These are phyloP conservation scores for Standfussiana lucernea DNA, from an alignment of 2,888 invertebrate species.

Conservation along the genomic window DNA sequence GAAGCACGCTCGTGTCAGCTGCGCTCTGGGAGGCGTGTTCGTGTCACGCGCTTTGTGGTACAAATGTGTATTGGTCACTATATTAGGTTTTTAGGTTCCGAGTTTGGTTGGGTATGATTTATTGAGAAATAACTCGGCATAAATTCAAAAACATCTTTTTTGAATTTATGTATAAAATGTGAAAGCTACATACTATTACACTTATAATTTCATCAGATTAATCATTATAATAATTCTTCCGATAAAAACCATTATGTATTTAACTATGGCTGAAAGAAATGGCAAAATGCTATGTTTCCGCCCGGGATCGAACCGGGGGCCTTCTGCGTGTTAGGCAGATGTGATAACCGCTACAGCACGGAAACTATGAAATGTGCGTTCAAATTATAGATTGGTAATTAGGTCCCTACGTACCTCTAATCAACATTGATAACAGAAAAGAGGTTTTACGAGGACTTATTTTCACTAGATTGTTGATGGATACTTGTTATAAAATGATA, in stretches of 20 bases:
- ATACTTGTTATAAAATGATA: background rate
- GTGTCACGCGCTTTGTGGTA: conserved; percentile 40
- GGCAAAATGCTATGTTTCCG: conserved; percentile 91
- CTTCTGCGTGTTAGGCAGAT: conserved; percentile 98
- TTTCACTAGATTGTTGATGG: background rate
- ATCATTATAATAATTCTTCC: background rate
- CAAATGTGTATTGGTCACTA: conserved; percentile 43
- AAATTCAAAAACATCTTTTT: too few species aligned
- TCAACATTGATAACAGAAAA: background rate
- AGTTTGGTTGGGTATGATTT: background rate
- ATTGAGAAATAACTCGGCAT: background rate
- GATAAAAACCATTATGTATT: background rate
- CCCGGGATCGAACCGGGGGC: conserved; percentile 97
- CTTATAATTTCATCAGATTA: background rate
- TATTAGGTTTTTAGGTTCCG: conserved; percentile 13
- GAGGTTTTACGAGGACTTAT: background rate
- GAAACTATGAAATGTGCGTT: conserved; percentile 87
- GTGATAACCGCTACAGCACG: conserved; percentile 98
- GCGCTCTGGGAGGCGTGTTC: conserved; percentile 43
- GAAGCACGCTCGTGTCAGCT: conserved; percentile 50
- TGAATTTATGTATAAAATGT: background rate
- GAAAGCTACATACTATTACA: background rate
- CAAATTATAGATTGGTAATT: background rate
- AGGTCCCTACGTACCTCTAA: background rate
- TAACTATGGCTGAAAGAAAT: background rate